These are phyloP conservation scores for Fukomys damarensis DNA, from an alignment of 2,113 vertebrate genomes.

Conservation along the genomic window DNA sequence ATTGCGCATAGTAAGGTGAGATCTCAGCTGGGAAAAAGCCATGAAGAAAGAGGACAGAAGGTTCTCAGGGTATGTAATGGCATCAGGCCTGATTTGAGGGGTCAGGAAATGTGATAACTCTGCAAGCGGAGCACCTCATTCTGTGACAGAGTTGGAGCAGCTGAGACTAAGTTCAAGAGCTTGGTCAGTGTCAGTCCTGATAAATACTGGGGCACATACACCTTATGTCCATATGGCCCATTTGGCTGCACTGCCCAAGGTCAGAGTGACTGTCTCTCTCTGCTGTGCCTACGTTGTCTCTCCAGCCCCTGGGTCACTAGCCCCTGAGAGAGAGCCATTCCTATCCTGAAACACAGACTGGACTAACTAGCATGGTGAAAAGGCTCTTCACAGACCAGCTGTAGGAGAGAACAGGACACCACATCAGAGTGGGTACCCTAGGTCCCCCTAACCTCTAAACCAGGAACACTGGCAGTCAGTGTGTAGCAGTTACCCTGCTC, in stretches of 20 bases:
- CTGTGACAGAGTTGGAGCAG: background rate
- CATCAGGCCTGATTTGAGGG: background rate
- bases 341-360: background rate
- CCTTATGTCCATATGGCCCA: too few relatives aligned
- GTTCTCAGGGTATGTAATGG: background rate
- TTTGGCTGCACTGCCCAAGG: too few relatives aligned
- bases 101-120: background rate
- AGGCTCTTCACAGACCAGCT: background rate
- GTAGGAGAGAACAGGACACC: background rate
- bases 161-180: background rate
- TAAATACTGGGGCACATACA: background rate
- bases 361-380: background rate
- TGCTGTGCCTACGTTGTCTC: background rate
- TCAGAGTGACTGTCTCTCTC: background rate
- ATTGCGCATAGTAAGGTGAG: background rate
- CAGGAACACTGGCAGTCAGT: background rate
- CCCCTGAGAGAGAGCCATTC: fast-evolving
- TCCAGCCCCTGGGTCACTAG: background rate
- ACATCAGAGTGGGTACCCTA: background rate
- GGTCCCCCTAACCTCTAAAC: background rate
- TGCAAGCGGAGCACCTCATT: background rate
- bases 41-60: background rate
- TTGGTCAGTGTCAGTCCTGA: background rate
- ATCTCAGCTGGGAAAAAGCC: background rate
- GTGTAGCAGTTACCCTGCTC: background rate